Conservation (phyloP, 2,888 invertebrate genomes). For the Aspidiotus rigidus region DNA sequence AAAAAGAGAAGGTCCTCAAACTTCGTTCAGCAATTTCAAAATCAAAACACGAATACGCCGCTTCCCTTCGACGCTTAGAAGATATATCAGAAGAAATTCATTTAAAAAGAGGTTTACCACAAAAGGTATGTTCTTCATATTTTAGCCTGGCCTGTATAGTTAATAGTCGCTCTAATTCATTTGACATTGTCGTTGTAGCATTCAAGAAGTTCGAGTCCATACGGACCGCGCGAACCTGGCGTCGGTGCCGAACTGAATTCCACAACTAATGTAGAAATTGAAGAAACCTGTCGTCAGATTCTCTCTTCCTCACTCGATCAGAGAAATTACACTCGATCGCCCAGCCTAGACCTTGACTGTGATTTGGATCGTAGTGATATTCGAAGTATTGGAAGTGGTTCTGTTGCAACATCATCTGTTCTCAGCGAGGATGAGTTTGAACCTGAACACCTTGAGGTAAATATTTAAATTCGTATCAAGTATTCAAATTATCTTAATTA, state of each 20-base stretch:
- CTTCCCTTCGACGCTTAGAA: conserved; percentile 72
- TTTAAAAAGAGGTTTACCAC: conserved; percentile 44
- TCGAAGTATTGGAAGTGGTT: conserved; percentile 49
- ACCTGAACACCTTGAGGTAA: conserved; percentile 26
- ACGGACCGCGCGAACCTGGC: conserved; percentile 56
- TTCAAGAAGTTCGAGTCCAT: conserved; percentile 37
- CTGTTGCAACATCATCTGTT: conserved; percentile 47
- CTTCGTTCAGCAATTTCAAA: conserved; percentile 68
- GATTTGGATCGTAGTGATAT: conserved; percentile 53
- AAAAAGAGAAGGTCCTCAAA: conserved; percentile 72
- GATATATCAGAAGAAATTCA: conserved; percentile 89
- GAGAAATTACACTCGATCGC: conserved; percentile 23
- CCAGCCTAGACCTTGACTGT: conserved; percentile 47
- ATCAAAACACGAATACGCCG: conserved; percentile 72
- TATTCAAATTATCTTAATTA: conserved; percentile 2
- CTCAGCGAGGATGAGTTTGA: conserved; percentile 46
- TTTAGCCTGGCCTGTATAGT: background rate
- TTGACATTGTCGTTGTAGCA: background rate
- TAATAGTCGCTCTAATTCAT: background rate
- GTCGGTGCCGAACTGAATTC: conserved; percentile 60
- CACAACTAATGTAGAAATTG: conserved; percentile 30
- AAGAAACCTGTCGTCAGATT: conserved; percentile 17
- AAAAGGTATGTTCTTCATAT: conserved; percentile 23
- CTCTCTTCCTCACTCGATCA: conserved; percentile 21
- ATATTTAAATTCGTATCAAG: background rate